These are phyloP conservation scores for Drosophila setifemur DNA, from an alignment of 1,140 invertebrate species.

Conservation along the genomic window DNA sequence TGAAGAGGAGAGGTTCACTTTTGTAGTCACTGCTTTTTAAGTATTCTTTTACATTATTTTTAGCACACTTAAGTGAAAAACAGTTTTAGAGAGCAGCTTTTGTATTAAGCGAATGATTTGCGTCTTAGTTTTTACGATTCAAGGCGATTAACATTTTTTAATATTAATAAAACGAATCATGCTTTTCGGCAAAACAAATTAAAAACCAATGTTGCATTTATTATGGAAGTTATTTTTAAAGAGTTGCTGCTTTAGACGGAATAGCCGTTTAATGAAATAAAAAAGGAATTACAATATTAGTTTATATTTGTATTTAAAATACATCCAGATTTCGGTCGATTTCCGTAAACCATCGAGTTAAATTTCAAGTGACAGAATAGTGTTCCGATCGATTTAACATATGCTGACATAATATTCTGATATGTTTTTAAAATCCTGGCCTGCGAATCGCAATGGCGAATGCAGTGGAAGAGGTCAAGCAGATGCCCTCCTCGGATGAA, in stretches of 20 bases:
- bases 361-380: not conserved
- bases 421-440: not conserved
- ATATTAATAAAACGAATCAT: slow-evolving; percentile 50
- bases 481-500: not conserved
- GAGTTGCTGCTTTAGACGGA: no score
- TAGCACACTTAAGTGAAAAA: slow-evolving; percentile 18
- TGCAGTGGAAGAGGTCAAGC: not conserved
- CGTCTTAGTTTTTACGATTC: slow-evolving; percentile 46
- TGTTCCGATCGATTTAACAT: not conserved
- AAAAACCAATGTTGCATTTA: slow-evolving; percentile 2
- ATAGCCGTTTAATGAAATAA: no score
- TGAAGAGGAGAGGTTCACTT: slow-evolving; percentile 37
- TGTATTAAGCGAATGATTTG: slow-evolving; percentile 28
- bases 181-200: slow-evolving; percentile 32
- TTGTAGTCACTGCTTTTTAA: slow-evolving; percentile 76
- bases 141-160: slow-evolving; percentile 55
- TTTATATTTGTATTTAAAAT: not conserved
- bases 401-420: not conserved
- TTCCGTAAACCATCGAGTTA: not conserved
- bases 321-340: not conserved
- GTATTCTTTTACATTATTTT: slow-evolving; percentile 53
- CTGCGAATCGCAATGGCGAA: not conserved
- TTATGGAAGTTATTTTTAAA: not conserved
- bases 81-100: slow-evolving; percentile 27
- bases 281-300: no score